Conservation (phyloP, 2,113 vertebrate species). For the Solea solea region DNA sequence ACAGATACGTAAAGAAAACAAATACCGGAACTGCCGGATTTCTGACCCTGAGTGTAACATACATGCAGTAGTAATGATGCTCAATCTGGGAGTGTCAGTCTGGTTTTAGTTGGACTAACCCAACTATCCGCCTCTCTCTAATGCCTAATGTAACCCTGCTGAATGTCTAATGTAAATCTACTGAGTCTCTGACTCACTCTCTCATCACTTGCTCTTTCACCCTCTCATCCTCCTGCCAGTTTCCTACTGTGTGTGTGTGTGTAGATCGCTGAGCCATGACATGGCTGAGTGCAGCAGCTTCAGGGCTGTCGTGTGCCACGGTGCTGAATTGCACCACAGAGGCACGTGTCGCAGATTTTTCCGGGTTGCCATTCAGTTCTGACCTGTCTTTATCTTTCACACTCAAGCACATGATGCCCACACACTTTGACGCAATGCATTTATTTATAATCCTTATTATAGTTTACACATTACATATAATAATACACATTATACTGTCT, state of each 20-base stretch:
- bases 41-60: no score
- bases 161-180: no score
- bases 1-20: no score
- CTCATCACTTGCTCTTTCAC: background rate
- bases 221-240: constrained; percentile 28
- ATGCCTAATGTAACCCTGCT: no score
- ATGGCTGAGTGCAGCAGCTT: constrained; percentile 50
- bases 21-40: no score
- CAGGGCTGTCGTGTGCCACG: constrained; percentile 53
- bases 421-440: constrained; percentile 7
- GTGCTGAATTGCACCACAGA: constrained; percentile 37
- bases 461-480: no score
- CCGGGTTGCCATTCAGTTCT: constrained; percentile 29
- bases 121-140: no score
- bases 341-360: constrained; percentile 58
- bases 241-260: constrained; percentile 16
- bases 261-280: constrained; percentile 20
- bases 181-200: background rate
- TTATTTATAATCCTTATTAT: background rate
- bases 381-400: constrained; percentile 15
- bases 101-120: no score
- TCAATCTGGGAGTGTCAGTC: no score
- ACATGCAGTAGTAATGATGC: no score
- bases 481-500: no score
- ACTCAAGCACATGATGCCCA: background rate